phyloP scores from a whole-genome alignment of 2,113 vertebrate species.

The Gadus macrocephalus region DNA sequence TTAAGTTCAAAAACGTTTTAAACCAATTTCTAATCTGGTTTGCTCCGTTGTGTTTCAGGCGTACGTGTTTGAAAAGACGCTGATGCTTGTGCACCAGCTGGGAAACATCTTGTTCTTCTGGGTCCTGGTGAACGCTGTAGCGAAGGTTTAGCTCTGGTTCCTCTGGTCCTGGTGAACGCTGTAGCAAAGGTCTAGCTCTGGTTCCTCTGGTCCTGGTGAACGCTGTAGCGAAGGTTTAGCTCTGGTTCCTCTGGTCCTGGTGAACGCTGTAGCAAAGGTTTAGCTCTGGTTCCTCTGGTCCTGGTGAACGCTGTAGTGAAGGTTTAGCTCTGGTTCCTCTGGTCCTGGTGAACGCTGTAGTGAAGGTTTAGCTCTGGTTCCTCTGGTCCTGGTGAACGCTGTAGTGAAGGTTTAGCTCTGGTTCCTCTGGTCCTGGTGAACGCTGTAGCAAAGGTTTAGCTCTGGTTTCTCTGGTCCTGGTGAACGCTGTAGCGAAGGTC shows the following conservation, averaged over 20 bases:
- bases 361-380: constrained; percentile 27
- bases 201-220: constrained; percentile 71
- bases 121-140: constrained; percentile 72
- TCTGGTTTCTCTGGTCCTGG: constrained; percentile 64
- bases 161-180: constrained; percentile 67
- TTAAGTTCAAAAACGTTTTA: background rate
- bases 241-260: constrained; percentile 64
- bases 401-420: no score
- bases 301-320: constrained; percentile 58
- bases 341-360: constrained; percentile 61
- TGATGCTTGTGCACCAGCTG: constrained; percentile 75
- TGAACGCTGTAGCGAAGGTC: constrained; percentile 39
- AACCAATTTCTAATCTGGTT: background rate
- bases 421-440: constrained; percentile 71
- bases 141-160: constrained; percentile 27
- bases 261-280: constrained; percentile 39
- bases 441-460: background rate
- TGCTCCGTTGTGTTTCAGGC: constrained; percentile 53
- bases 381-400: constrained; percentile 67
- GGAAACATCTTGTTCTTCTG: constrained; percentile 77
- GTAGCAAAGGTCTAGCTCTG: no score
- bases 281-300: constrained; percentile 48
- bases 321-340: constrained; percentile 45
- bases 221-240: background rate
- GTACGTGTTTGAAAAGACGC: constrained; percentile 71